Evolutionary conservation across 2,113 vertebrate genomes (phyloP).

Genomic region (Cricetomys ansorgei): DNA sequence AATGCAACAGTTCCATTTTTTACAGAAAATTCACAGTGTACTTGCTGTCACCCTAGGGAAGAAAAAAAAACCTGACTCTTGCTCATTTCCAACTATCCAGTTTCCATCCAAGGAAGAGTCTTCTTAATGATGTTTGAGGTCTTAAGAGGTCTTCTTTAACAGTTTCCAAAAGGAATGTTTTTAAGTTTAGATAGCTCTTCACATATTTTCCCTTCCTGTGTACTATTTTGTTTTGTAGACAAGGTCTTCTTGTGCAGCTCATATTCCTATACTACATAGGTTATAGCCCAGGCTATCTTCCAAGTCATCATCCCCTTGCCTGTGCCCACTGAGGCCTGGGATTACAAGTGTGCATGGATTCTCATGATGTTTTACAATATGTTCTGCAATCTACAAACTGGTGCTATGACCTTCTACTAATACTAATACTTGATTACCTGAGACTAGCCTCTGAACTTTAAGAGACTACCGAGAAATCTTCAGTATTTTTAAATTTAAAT

Average conservation of each 20-base stretch:
- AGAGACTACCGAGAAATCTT: neutral
- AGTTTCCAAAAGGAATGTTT: neutral
- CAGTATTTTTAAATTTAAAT: neutral
- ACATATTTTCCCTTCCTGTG: neutral
- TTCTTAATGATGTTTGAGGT: neutral
- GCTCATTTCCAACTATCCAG: neutral
- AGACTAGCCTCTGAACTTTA: neutral
- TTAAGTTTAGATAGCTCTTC: neutral
- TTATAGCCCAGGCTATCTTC: neutral
- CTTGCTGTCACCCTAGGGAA: neutral
- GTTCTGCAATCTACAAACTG: neutral
- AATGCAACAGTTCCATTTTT: neutral
- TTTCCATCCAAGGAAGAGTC: neutral
- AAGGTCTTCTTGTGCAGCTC: neutral
- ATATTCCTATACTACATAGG: neutral
- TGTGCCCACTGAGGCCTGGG: no score
- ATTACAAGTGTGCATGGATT: neutral
- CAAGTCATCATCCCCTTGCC: neutral
- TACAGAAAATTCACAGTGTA: neutral
- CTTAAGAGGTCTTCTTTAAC: neutral
- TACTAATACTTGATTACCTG: neutral
- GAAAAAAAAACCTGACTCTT: neutral
- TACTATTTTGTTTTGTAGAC: neutral
- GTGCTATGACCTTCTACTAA: neutral
- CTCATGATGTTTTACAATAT: accelerated